Percentiles rank a stretch among this genome's conserved stretches.
Evolutionary conservation across 2,113 vertebrate species (phyloP).

Genomic region (Origma solitaria): DNA sequence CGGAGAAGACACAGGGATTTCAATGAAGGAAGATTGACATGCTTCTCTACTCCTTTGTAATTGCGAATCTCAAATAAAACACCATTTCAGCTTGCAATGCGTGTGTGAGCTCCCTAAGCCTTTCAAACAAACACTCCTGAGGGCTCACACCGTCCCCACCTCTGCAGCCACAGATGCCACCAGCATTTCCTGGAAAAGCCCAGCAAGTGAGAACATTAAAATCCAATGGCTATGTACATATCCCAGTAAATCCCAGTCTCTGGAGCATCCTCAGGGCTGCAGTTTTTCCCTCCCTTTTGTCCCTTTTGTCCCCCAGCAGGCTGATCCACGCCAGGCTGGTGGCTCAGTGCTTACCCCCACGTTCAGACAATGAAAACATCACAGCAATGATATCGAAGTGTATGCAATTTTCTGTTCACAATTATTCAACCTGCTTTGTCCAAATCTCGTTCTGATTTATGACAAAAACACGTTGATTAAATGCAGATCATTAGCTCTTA

Average conservation of each 20-base stretch:
- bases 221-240: rapidly evolving
- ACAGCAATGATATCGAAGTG: rapidly evolving
- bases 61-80: neutral
- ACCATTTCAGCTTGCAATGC: neutral
- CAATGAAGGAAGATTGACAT: neutral
- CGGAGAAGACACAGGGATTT: neutral
- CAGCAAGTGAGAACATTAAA: neutral
- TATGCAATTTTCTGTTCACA: neutral
- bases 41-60: neutral
- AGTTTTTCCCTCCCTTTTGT: neutral
- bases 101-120: neutral
- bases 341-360: neutral
- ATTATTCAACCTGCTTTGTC: neutral
- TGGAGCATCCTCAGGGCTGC: neutral
- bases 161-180: rapidly evolving
- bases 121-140: neutral
- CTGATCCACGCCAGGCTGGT: neutral
- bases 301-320: neutral
- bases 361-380: neutral
- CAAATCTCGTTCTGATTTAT: neutral
- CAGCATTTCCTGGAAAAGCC: neutral
- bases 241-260: neutral
- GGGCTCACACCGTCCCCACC: rapidly evolving
- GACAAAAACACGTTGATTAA: neutral
- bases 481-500: neutral